Evolutionary conservation across 2,113 vertebrate genomes (phyloP), one percentile per base, ranked within the genome.

Genomic region (Arvicanthis niloticus): DNA sequence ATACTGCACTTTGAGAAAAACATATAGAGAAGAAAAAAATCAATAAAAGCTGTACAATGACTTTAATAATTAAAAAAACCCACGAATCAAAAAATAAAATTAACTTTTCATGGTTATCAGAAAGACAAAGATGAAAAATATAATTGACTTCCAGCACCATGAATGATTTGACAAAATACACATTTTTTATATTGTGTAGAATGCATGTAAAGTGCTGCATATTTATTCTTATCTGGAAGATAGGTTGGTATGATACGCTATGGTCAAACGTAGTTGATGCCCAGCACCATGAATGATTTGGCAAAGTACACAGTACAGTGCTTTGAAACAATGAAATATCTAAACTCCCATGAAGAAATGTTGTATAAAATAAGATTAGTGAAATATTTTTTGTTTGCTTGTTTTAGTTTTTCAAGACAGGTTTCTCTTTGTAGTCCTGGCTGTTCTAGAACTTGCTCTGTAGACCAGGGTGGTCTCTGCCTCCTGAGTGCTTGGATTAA

Each of bases 1-100:
- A 60, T 8, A 31, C 24, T 31, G 10, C 11, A 42, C n/a, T 29
- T 84, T 11, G n/a, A 84, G 40, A 8, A 91, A 93, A 45, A 75
- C 7, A 76, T 81, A 70, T 89, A 94, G 58, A 93, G 62, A 51
- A 51, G 89, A 68, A 85, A 94, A 92, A 88, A 56, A 56, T 29
- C 87, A 58, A 77, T 86, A 92, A 89, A 24, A 65, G 29, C 45
- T 89, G 19, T 10, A 89, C 6, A 93, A 48, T 85, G 80, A 19
- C 31, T 86, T 89, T 78, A 96, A 89, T 88, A 62, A 88, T 80
- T 86, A 6, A 96, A 86, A 94, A 93, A 76, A 84, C 34, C 92
- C 92, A 3, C 13, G 72, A 80, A 45, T 88, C 45, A 93, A 96
- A 93, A 96, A 93, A 91, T 68, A 86, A 89, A 96, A 93, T 89